phyloP scores from a whole-genome alignment of 2,113 vertebrate genomes.

The Prinia subflava region DNA sequence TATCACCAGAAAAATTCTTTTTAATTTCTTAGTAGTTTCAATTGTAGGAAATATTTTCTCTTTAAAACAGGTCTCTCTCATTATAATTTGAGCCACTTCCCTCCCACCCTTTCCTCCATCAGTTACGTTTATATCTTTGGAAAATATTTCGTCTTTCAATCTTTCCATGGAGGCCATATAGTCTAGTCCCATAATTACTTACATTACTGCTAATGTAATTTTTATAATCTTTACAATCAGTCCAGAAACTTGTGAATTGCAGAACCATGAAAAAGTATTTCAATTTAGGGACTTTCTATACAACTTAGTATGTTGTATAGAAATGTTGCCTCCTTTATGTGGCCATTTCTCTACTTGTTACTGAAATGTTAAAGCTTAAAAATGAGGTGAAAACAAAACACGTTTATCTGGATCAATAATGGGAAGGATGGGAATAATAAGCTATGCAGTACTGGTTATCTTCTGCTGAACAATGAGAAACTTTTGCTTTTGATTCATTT shows the following conservation, averaged over 20 bases:
- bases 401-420: not conserved
- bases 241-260: not conserved
- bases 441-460: not conserved
- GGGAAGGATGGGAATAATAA: not conserved
- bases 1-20: not conserved
- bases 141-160: not conserved
- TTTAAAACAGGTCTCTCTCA: not conserved
- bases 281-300: not conserved
- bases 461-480: not conserved
- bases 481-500: not conserved
- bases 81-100: not conserved
- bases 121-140: not conserved
- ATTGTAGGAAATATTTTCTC: not conserved
- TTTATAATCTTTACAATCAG: not conserved
- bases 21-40: not conserved
- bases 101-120: not conserved
- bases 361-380: not conserved
- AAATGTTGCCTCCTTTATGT: not conserved
- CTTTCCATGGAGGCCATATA: not conserved
- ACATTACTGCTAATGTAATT: not conserved
- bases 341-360: not conserved
- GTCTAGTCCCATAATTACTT: not conserved
- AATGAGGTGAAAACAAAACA: not conserved
- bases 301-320: not conserved
- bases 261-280: not conserved